Percentiles rank a stretch among this genome's conserved stretches.
Evolutionary conservation across 2,888 invertebrate species (phyloP).

Genomic region (Gnatocerus cornutus): DNA sequence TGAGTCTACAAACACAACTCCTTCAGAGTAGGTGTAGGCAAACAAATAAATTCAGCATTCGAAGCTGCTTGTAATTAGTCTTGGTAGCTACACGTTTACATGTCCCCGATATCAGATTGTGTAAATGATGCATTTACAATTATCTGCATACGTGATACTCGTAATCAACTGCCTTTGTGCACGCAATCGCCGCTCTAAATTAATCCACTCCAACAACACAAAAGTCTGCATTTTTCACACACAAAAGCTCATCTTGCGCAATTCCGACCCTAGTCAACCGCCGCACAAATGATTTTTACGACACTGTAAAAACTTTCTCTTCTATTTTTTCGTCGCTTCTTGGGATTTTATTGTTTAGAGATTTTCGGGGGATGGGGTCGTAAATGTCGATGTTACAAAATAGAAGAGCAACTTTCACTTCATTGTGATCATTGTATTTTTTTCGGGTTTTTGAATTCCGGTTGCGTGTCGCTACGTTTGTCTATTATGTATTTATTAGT

Average conservation of each 20-base stretch:
- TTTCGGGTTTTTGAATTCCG: neutral
- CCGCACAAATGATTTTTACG: slow-evolving; percentile 39
- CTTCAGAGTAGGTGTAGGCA: slow-evolving; percentile 57
- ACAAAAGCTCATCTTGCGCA: slow-evolving; percentile 30
- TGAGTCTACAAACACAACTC: slow-evolving; percentile 49
- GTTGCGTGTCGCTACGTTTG: neutral
- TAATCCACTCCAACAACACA: slow-evolving; percentile 17
- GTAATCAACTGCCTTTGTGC: slow-evolving; percentile 58
- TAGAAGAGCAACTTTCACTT: slow-evolving; percentile 39
- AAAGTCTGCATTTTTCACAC: neutral
- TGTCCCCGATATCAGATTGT: slow-evolving; percentile 66
- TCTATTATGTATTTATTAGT: slow-evolving; percentile 5
- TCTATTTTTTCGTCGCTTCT: slow-evolving; percentile 53
- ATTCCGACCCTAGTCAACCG: slow-evolving; percentile 21
- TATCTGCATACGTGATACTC: slow-evolving; percentile 65
- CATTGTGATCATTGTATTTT: slow-evolving; percentile 9
- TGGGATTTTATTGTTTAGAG: slow-evolving; percentile 50
- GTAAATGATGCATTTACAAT: slow-evolving; percentile 67
- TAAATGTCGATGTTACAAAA: slow-evolving; percentile 29
- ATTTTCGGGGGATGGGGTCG: slow-evolving; percentile 31
- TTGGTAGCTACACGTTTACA: slow-evolving; percentile 62
- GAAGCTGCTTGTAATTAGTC: slow-evolving; percentile 61
- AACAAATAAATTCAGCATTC: slow-evolving; percentile 57
- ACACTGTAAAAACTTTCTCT: slow-evolving; percentile 56
- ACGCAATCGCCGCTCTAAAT: slow-evolving; percentile 32